These are phyloP conservation scores for Argyresthia goedartella DNA, from an alignment of 2,888 invertebrate genomes.

Conservation along the genomic window DNA sequence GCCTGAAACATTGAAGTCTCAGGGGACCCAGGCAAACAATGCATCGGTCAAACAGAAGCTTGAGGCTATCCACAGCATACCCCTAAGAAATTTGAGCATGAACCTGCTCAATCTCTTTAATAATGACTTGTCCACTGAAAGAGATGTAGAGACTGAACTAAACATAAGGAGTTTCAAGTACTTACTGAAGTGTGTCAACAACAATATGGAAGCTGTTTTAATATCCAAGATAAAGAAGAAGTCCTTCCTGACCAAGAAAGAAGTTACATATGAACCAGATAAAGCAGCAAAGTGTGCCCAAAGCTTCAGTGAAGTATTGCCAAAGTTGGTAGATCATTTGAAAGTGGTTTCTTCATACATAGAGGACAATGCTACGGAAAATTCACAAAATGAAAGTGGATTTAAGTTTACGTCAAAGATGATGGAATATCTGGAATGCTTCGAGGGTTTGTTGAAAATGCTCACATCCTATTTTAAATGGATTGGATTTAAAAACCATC, in stretches of 20 bases:
- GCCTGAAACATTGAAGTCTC: conserved; percentile 41
- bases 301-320: conserved; percentile 31
- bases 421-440: conserved; percentile 46
- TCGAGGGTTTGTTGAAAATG: conserved; percentile 67
- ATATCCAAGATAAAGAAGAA: conserved; percentile 48
- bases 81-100: conserved; percentile 39
- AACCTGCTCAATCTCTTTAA: conserved; percentile 41
- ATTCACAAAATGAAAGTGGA: conserved; percentile 26
- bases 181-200: conserved; percentile 37
- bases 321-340: conserved; percentile 41
- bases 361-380: conserved; percentile 24
- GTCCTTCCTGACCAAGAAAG: conserved; percentile 43
- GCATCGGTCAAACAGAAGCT: conserved; percentile 32
- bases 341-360: conserved; percentile 31
- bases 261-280: conserved; percentile 32
- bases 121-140: conserved; percentile 30
- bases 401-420: conserved; percentile 27
- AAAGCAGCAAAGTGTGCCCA: conserved; percentile 47
- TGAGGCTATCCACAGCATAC: conserved; percentile 29
- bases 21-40: conserved; percentile 35
- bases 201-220: conserved; percentile 34
- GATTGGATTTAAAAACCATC: conserved; percentile 71
- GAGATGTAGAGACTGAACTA: conserved; percentile 26
- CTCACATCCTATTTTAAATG: conserved; percentile 73
- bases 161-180: conserved; percentile 41